Percentiles rank a stretch among this genome's conserved stretches.
Conservation (phyloP, 2,888 invertebrate genomes). For the Rhodophaea formosa region DNA sequence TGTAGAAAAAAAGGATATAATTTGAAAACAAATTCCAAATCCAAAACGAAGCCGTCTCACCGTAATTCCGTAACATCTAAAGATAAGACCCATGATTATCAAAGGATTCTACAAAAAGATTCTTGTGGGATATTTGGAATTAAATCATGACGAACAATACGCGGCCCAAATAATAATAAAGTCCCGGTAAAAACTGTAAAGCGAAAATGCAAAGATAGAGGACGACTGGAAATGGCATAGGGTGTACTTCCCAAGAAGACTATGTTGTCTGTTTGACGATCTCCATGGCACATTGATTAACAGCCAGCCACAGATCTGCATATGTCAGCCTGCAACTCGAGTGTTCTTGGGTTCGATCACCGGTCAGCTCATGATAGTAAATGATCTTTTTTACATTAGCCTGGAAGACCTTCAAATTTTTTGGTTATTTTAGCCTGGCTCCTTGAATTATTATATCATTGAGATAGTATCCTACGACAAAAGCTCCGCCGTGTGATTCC, state of each 20-base stretch:
- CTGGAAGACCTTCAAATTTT: too few relatives aligned
- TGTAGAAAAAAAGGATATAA: neutral
- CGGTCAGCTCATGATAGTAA: too few relatives aligned
- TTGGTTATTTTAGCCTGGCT: too few relatives aligned
- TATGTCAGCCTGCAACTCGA: too few relatives aligned
- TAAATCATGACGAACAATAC: constrained; percentile 50
- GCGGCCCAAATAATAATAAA: constrained; percentile 48
- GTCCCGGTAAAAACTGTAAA: constrained; percentile 35
- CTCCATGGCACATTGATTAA: too few relatives aligned
- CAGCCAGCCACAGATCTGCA: too few relatives aligned
- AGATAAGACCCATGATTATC: constrained; percentile 25
- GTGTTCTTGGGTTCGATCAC: too few relatives aligned
- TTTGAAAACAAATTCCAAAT: neutral
- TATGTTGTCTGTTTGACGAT: too few relatives aligned
- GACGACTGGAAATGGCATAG: constrained; percentile 30
- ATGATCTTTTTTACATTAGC: too few relatives aligned
- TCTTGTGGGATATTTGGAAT: constrained; percentile 44
- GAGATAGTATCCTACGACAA: too few relatives aligned
- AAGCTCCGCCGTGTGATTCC: too few relatives aligned
- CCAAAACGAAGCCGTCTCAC: neutral
- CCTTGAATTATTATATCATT: too few relatives aligned
- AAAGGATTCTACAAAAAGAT: constrained; percentile 36
- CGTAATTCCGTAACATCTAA: constrained; percentile 7
- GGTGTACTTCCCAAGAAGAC: neutral
- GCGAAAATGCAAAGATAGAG: constrained; percentile 26